phyloP scores from a whole-genome alignment of 2,113 vertebrate species.

The Astatotilapia flaviijosephi region DNA sequence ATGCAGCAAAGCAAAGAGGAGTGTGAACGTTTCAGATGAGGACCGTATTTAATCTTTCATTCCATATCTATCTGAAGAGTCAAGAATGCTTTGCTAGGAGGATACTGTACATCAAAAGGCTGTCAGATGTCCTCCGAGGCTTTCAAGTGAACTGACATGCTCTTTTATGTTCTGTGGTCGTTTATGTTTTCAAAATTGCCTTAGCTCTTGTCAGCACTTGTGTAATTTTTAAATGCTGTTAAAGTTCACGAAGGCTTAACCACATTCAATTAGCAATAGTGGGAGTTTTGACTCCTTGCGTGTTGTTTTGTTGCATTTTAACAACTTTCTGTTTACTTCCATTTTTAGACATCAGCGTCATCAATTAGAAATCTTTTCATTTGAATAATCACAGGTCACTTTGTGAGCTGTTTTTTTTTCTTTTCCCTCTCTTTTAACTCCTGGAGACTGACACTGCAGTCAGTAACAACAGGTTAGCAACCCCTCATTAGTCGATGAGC shows the following conservation, averaged over 20 bases:
- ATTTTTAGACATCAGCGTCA: background rate
- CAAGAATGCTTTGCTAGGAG: conserved; percentile 64
- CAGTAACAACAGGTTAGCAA: conserved; percentile 63
- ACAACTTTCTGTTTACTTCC: background rate
- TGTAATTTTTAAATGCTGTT: background rate
- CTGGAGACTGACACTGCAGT: conserved; percentile 43
- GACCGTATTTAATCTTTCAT: conserved; percentile 73
- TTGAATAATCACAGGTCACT: conserved; percentile 18
- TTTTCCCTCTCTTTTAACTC: background rate
- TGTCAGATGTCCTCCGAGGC: conserved; percentile 77
- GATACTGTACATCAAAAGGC: conserved; percentile 73
- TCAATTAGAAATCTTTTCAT: background rate
- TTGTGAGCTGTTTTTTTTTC: conserved; percentile 1
- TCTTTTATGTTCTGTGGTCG: conserved; percentile 53
- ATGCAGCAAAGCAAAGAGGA: conserved; percentile 29
- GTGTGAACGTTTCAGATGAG: conserved; percentile 23
- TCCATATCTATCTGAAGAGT: conserved; percentile 73
- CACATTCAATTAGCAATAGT: background rate
- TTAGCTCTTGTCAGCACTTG: conserved; percentile 4
- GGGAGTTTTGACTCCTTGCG: background rate
- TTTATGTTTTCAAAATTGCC: conserved; percentile 44
- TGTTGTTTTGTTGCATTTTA: background rate
- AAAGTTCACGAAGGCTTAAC: background rate
- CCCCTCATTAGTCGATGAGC: conserved; percentile 58
- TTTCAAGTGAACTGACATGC: conserved; percentile 44